Evolutionary conservation across 1,140 invertebrate species (phyloP).

Genomic region (Orchesella cincta): DNA sequence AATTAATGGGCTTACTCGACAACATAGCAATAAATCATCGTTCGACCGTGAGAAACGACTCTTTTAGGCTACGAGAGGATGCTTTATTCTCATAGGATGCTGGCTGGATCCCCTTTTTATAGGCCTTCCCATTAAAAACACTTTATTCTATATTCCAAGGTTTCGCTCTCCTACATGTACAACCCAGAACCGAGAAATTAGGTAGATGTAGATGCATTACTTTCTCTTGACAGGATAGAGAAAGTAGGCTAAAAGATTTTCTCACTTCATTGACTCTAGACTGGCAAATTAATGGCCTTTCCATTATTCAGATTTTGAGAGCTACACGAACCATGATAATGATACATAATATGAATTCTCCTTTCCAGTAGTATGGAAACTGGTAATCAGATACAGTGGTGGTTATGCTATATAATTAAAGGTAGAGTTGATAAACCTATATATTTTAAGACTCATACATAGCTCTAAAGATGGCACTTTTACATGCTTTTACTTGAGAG

Average conservation of each 20-base stretch:
- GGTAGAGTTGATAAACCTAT: background rate
- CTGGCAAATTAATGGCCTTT: constrained; percentile 23
- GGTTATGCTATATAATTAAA: background rate
- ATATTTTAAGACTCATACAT: too few species aligned
- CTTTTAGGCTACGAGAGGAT: background rate
- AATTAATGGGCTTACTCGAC: background rate
- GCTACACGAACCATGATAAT: background rate
- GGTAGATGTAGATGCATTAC: background rate
- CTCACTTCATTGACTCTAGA: constrained; percentile 15
- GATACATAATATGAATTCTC: too few species aligned
- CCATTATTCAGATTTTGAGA: constrained; percentile 23
- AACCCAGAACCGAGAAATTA: background rate
- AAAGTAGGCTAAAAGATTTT: constrained; percentile 29
- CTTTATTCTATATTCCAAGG: background rate
- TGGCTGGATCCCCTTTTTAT: too few species aligned
- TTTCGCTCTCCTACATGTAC: too few species aligned
- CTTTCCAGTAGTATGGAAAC: too few species aligned
- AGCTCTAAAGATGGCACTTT: too few species aligned
- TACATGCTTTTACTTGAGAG: too few species aligned
- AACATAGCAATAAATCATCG: constrained; percentile 22
- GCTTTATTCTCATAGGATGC: background rate
- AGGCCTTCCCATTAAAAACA: too few species aligned
- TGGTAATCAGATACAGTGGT: too few species aligned
- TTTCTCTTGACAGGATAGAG: constrained; percentile 2
- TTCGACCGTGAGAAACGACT: constrained; percentile 19